A percentile compares a stretch with the other conserved stretches of the same genome.
Evolutionary conservation across 2,113 vertebrate genomes (phyloP).

Genomic region (Scortum barcoo): DNA sequence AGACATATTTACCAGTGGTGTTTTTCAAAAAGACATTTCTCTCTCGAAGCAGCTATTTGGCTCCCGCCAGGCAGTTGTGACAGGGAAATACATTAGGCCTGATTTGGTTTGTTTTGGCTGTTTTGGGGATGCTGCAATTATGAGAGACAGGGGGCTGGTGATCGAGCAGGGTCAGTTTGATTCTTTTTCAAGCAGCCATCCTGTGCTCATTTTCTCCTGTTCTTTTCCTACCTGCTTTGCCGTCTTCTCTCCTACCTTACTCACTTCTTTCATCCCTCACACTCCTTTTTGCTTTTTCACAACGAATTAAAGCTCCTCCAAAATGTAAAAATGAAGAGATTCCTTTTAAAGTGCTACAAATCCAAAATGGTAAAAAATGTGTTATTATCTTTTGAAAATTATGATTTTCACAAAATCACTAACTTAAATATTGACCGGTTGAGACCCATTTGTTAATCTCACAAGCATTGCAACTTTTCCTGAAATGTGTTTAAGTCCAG

Average conservation of each 20-base stretch:
- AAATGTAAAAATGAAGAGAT: neutral
- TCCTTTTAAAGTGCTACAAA: neutral
- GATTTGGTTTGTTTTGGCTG: constrained; percentile 76
- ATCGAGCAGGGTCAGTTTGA: constrained; percentile 43
- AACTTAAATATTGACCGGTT: neutral
- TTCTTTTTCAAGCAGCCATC: constrained; percentile 20
- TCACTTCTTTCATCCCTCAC: neutral
- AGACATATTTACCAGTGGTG: constrained; percentile 74
- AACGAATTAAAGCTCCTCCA: neutral
- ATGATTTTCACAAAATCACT: neutral
- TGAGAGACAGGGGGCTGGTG: constrained; percentile 67
- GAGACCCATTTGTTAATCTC: neutral
- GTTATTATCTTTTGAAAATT: neutral
- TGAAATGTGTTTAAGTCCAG: neutral
- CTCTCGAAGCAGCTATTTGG: constrained; percentile 73
- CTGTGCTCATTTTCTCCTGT: constrained; percentile 8
- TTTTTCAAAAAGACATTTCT: constrained; percentile 78
- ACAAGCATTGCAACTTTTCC: neutral
- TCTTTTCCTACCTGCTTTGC: constrained; percentile 34
- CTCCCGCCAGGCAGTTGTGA: constrained; percentile 74
- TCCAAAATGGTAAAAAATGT: neutral
- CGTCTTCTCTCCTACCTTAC: neutral
- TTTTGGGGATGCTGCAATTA: constrained; percentile 76
- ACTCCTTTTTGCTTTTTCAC: constrained; percentile 2
- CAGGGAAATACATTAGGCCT: constrained; percentile 76